Conservation (phyloP, 2,888 invertebrate genomes). For the Clivina fossor region DNA sequence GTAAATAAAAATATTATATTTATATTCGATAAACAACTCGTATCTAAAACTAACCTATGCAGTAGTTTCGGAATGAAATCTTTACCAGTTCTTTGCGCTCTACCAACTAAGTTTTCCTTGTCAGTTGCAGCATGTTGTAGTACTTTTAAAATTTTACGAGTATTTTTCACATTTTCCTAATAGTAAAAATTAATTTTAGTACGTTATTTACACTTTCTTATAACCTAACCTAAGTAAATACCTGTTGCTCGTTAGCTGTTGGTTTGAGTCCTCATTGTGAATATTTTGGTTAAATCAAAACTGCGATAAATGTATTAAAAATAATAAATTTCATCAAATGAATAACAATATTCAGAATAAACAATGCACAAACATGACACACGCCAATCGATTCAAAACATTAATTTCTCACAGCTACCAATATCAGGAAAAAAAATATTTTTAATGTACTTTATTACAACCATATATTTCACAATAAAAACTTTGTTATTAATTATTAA, state of each 20-base stretch:
- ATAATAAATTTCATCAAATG: too few species aligned
- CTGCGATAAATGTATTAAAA: too few species aligned
- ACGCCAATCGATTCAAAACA: too few species aligned
- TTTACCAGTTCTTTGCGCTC: conserved; percentile 58
- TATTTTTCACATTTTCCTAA: conserved; percentile 61
- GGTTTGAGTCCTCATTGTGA: conserved; percentile 48
- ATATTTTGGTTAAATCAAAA: too few species aligned
- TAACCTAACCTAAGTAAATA: conserved; percentile 38
- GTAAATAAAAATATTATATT: background rate
- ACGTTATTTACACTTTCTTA: conserved; percentile 13
- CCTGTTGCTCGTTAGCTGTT: conserved; percentile 47
- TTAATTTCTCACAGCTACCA: too few species aligned
- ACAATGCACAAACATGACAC: background rate
- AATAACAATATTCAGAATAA: background rate
- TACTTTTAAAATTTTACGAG: conserved; percentile 71
- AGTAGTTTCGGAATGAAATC: conserved; percentile 14
- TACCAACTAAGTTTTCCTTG: conserved; percentile 76
- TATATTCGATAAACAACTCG: background rate
- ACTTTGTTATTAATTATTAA: too few species aligned
- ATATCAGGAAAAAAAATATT: too few species aligned
- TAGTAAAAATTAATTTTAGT: conserved; percentile 31
- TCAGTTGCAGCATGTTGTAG: conserved; percentile 71
- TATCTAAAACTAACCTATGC: conserved; percentile 19
- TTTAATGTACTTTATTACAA: too few species aligned
- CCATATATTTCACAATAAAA: too few species aligned